phyloP scores from a whole-genome alignment of 92 coral and sea anemone genomes.

The Actinernus sp. region DNA sequence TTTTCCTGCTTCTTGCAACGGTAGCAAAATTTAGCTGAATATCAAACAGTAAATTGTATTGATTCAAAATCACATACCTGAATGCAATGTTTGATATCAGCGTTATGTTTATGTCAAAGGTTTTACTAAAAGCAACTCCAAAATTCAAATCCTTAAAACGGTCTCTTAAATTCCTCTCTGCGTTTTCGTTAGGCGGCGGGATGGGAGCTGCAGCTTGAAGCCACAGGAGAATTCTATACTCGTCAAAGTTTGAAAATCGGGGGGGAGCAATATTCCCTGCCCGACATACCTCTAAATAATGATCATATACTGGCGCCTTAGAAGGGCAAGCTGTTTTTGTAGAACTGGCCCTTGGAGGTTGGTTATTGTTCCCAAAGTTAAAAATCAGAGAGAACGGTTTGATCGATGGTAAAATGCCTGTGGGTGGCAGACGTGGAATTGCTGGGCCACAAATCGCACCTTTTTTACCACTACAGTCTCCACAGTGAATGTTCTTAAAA shows the following conservation, averaged over 20 bases:
- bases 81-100: not conserved
- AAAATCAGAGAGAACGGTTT: constrained; percentile 15
- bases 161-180: too few species aligned
- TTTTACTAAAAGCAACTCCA: not conserved
- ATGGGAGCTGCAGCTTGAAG: not conserved
- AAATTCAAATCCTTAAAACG: too few species aligned
- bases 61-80: not conserved
- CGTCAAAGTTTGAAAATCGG: constrained; percentile 8
- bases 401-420: not conserved
- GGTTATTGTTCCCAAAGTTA: not conserved
- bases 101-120: not conserved
- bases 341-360: not conserved
- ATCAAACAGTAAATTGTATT: constrained; percentile 1
- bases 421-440: not conserved
- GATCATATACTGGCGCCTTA: constrained; percentile 16
- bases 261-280: constrained; percentile 7
- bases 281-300: constrained; percentile 43
- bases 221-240: constrained; percentile 45
- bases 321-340: not conserved
- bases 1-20: not conserved
- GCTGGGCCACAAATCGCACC: not conserved
- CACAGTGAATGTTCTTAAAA: constrained; percentile 33
- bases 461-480: not conserved
- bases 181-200: too few species aligned
- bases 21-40: not conserved